Conservation (phyloP, 1,140 invertebrate species). For the Pectinophora gossypiella region DNA sequence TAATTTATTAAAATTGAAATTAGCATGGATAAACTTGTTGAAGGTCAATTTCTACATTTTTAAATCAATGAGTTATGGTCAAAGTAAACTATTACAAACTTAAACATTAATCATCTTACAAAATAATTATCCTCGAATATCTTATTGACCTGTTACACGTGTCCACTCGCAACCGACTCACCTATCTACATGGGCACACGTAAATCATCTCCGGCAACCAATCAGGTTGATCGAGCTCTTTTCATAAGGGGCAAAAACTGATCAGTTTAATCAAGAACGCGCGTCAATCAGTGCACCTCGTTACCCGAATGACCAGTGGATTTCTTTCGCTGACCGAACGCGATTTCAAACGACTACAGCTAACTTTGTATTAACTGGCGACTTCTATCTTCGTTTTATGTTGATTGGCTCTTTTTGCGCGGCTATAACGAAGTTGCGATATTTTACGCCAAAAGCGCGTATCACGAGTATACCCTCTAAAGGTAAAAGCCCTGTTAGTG, state of each 20-base stretch:
- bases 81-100: too few relatives aligned
- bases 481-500: too few relatives aligned
- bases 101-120: too few relatives aligned
- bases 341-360: slow-evolving; percentile 40
- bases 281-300: slow-evolving; percentile 61
- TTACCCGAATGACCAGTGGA: slow-evolving; percentile 64
- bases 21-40: too few relatives aligned
- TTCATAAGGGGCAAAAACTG: slow-evolving; percentile 63
- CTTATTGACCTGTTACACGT: too few relatives aligned
- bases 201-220: slow-evolving; percentile 23
- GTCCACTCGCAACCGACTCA: too few relatives aligned
- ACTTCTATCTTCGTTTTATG: slow-evolving; percentile 1
- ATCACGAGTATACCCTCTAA: not conserved
- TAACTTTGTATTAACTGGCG: not conserved
- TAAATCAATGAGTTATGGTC: too few relatives aligned
- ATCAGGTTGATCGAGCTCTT: slow-evolving; percentile 51
- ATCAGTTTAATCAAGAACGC: slow-evolving; percentile 64
- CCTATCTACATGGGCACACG: too few relatives aligned
- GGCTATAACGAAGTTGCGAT: not conserved
- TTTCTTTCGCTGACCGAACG: slow-evolving; percentile 61
- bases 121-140: too few relatives aligned
- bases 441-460: not conserved
- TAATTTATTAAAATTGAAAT: too few relatives aligned
- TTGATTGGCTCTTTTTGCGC: slow-evolving; percentile 1
- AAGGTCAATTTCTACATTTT: too few relatives aligned